Conservation (phyloP, 2,113 vertebrate species). For the Prietella phreatophila region DNA sequence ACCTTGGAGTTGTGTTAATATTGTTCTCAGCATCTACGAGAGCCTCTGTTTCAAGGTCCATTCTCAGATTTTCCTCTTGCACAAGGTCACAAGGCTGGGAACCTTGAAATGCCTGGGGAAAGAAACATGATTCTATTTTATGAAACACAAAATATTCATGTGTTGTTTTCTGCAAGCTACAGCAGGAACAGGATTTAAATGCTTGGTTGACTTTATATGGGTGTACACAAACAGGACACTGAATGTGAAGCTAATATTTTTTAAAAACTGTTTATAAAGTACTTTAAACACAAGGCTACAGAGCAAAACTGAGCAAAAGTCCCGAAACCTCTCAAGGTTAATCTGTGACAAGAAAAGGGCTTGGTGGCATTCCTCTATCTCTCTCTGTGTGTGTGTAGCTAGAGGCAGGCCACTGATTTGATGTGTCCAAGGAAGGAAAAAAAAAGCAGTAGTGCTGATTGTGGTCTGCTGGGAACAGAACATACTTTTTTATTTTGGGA, state of each 20-base stretch:
- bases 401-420: conserved; percentile 45
- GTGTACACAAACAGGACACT: conserved; percentile 10
- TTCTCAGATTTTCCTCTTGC: conserved; percentile 74
- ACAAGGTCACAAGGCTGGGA: conserved; percentile 36
- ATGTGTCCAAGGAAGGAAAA: background rate
- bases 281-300: background rate
- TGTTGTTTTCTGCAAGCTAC: background rate
- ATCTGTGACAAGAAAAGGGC: conserved; percentile 13
- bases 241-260: background rate
- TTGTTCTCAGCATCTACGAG: conserved; percentile 75
- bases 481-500: conserved; percentile 13
- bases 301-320: background rate
- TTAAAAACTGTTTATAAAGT: conserved; percentile 1
- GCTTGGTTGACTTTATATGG: background rate
- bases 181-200: background rate
- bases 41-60: conserved; percentile 74
- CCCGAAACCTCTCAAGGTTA: conserved; percentile 21
- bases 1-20: conserved; percentile 78
- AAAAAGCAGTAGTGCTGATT: background rate
- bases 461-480: conserved; percentile 12
- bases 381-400: background rate
- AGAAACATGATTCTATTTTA: background rate
- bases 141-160: background rate
- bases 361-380: background rate
- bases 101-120: conserved; percentile 58